phyloP scores from a whole-genome alignment of 1,140 invertebrate species.

The Cyphomyrmex costatus region DNA sequence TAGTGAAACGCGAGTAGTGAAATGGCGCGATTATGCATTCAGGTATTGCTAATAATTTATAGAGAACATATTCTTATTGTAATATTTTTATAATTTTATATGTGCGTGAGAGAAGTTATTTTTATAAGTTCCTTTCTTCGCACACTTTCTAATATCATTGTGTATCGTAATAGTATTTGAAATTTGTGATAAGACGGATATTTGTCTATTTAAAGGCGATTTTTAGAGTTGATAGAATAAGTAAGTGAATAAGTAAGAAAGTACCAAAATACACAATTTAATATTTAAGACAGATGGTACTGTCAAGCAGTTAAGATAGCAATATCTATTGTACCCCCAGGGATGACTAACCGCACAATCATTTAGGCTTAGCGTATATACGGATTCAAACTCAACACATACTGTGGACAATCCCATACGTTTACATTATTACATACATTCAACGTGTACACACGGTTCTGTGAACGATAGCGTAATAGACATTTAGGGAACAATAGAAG shows the following conservation, averaged over 20 bases:
- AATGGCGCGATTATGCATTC: slow-evolving; percentile 44
- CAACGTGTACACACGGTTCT: neutral
- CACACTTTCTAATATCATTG: neutral
- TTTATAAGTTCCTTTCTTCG: neutral
- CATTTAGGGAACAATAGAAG: neutral
- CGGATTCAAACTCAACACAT: neutral
- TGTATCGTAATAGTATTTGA: neutral
- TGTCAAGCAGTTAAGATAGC: neutral
- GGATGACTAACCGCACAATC: neutral
- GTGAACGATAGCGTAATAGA: neutral
- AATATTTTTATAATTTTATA: slow-evolving; percentile 32
- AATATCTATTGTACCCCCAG: neutral
- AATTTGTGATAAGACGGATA: neutral
- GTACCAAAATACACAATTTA: neutral
- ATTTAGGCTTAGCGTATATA: neutral
- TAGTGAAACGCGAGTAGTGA: slow-evolving; percentile 11
- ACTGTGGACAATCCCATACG: neutral
- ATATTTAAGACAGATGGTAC: neutral
- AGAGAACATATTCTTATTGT: neutral
- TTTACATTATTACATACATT: neutral
- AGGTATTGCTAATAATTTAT: slow-evolving; percentile 36
- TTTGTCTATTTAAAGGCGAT: neutral
- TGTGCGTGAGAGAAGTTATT: neutral
- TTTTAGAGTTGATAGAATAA: neutral
- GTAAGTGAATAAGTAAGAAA: neutral